Base-by-base conservation (phyloP, 1,140 invertebrate genomes). In the Ostrea denselamellosa region DNA sequence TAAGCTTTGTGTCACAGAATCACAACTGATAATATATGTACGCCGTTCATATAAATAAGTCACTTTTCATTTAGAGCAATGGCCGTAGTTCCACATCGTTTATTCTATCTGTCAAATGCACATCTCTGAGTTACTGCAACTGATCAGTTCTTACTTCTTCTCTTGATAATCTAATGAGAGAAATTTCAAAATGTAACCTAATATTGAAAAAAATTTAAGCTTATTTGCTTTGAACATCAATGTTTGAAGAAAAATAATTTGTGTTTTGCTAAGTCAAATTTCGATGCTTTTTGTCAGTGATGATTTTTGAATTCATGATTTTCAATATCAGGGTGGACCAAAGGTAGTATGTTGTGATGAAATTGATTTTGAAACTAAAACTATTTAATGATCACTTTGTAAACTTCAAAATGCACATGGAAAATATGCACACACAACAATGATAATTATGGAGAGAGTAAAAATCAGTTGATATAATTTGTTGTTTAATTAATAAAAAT, bases 301-400 rank as follows among this genome's bases (percentile, higher is more conserved):
- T 62, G 4, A 62, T 62, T 62, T 19, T 62, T 62, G 2, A 17
- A 34, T 77, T 44, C 12, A 25, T 34, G 28, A 77, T 77, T 77
- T 77, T 77, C 28, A 77, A 25, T 77, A 77, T 77, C 68, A 77
- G 68, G 68, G 68, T 4, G 68, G 68, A 77, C 68, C 68, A 34
- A 77, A 77, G 68, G 68, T 77, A 77, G 28, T 77, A 77, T 77
- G 8, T 77, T 77, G 68, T 77, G 68, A 34, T 77, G 17, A 71
- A 71, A 71, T 3, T 71, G 65, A 71, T 71, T 71, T 71, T 71
- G 19, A 22, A 34, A 77, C 68, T 77, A 77, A 77, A 77, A 77
- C 68, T 34, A 34, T 77, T 28, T 77, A 22, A 77, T 25, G 28
- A 4, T 77, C 25, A 77, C 68, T 34, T 34, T 77, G 68, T 25